Conservation (phyloP, 1,140 invertebrate genomes). For the Cydia amplana region DNA sequence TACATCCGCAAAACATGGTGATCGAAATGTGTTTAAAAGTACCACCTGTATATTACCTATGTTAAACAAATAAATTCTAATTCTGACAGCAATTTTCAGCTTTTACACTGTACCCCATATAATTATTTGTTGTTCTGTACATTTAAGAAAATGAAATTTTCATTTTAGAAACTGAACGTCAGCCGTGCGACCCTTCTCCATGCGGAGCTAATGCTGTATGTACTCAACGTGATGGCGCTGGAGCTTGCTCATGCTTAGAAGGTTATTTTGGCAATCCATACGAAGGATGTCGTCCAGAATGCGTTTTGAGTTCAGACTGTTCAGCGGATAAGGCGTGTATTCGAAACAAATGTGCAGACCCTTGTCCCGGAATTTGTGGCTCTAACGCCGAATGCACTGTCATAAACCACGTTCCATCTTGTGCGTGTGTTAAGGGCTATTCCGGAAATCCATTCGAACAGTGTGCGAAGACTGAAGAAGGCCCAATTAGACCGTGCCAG, state of each 20-base stretch:
- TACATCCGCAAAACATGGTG: too few relatives aligned
- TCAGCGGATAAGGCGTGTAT: slow-evolving; percentile 86
- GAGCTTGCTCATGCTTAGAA: slow-evolving; percentile 86
- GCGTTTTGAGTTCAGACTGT: slow-evolving; percentile 89
- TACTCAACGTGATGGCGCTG: slow-evolving; percentile 81
- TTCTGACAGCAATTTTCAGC: too few relatives aligned
- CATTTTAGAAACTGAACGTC: slow-evolving; percentile 71
- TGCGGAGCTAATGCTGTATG: slow-evolving; percentile 90
- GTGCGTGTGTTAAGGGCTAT: slow-evolving; percentile 86
- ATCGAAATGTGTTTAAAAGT: too few relatives aligned
- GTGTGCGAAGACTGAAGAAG: slow-evolving; percentile 54
- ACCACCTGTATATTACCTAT: too few relatives aligned
- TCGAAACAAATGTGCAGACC: slow-evolving; percentile 87
- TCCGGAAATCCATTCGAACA: slow-evolving; percentile 86
- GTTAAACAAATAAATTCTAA: too few relatives aligned
- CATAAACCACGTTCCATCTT: slow-evolving; percentile 87
- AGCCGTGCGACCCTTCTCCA: slow-evolving; percentile 88
- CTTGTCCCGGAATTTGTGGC: slow-evolving; percentile 89
- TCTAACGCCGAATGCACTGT: slow-evolving; percentile 87
- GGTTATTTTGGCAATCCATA: slow-evolving; percentile 85
- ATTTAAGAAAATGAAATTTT: slow-evolving; percentile 24
- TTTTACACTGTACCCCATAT: too few relatives aligned
- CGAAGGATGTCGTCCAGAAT: slow-evolving; percentile 87
- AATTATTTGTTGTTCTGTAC: neutral
- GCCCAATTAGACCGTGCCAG: slow-evolving; percentile 81